Percentiles rank a stretch among this genome's conserved stretches.
These are phyloP conservation scores for Phataginus tricuspis DNA, from an alignment of 2,797 vertebrate genomes.

Conservation along the genomic window DNA sequence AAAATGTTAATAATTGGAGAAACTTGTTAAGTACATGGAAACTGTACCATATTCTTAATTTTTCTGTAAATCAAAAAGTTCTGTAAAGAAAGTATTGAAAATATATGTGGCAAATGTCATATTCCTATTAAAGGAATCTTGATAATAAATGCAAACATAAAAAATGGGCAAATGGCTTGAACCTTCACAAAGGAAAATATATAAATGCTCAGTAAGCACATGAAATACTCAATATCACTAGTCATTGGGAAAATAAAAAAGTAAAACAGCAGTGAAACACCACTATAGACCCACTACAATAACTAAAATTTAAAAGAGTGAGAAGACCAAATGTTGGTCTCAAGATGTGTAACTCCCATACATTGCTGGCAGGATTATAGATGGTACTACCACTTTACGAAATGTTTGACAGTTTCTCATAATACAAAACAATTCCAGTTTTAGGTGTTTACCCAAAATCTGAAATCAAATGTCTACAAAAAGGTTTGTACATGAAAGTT, in stretches of 20 bases:
- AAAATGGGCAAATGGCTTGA: neutral
- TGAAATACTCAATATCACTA: neutral
- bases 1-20: neutral
- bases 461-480: neutral
- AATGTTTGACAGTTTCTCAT: neutral
- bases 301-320: neutral
- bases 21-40: neutral
- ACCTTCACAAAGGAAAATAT: neutral
- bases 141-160: neutral
- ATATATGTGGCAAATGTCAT: neutral
- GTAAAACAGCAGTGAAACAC: neutral
- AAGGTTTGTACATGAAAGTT: neutral
- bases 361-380: neutral
- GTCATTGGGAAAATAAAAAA: neutral
- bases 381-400: neutral
- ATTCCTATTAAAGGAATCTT: neutral
- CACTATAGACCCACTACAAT: neutral
- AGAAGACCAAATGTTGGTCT: neutral
- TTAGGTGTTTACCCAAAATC: neutral
- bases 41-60: neutral
- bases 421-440: neutral
- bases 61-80: neutral
- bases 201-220: neutral
- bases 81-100: neutral
- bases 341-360: neutral